phyloP scores from a whole-genome alignment of 2,797 vertebrate species.

The Anabas testudineus region DNA sequence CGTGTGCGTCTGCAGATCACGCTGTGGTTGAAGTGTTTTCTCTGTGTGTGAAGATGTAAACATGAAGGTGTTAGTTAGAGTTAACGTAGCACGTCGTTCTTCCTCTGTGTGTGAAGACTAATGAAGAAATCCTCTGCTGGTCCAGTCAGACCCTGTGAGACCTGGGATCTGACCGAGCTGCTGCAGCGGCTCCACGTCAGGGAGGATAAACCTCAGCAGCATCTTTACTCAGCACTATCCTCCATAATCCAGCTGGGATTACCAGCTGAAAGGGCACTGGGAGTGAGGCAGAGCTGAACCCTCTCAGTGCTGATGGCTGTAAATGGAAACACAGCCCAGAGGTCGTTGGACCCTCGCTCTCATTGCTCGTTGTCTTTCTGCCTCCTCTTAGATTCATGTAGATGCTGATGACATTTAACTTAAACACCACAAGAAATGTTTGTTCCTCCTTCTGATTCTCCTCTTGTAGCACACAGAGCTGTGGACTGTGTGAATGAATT shows the following conservation, averaged over 20 bases:
- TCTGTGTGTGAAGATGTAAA: no score
- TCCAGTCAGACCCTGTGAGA: background rate
- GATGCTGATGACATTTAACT: no score
- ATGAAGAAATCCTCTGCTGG: conserved; percentile 12
- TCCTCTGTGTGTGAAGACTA: background rate
- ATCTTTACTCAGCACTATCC: conserved; percentile 29
- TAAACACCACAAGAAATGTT: no score
- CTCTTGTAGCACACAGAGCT: no score
- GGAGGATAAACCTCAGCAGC: conserved; percentile 32
- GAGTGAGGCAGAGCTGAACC: background rate
- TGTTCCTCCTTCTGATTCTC: no score
- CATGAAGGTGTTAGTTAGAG: no score
- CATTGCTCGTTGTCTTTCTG: no score
- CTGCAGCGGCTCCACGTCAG: conserved; percentile 10
- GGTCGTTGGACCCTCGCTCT: background rate
- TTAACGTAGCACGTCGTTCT: no score
- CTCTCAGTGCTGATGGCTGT: background rate
- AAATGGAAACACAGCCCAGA: background rate
- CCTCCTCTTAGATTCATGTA: no score
- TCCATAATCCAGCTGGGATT: conserved; percentile 24
- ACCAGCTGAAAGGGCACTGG: conserved; percentile 18
- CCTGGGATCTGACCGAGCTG: conserved; percentile 4
- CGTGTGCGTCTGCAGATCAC: no score
- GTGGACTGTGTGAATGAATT: no score
- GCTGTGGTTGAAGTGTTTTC: no score